Percentiles rank a stretch among this genome's conserved stretches.
These are phyloP conservation scores for Saccopteryx bilineata DNA, from an alignment of 2,113 vertebrate species.

Conservation along the genomic window DNA sequence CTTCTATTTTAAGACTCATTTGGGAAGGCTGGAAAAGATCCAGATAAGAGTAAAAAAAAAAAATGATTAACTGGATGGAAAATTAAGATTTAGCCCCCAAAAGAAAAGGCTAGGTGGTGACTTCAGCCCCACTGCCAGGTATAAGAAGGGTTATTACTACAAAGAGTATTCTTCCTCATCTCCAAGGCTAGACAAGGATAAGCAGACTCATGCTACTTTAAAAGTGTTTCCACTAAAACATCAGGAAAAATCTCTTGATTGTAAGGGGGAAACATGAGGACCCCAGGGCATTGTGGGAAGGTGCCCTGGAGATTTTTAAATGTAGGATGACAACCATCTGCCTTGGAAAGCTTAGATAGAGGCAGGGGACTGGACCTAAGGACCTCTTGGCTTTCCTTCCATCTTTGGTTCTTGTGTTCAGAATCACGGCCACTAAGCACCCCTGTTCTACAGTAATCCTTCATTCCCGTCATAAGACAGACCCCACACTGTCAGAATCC, in stretches of 20 bases:
- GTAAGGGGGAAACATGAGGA: conserved; percentile 30
- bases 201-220: neutral
- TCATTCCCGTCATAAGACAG: conserved; percentile 76
- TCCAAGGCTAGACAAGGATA: neutral
- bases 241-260: conserved; percentile 68
- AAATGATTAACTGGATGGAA: conserved; percentile 65
- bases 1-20: conserved; percentile 77
- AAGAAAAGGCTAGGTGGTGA: conserved; percentile 27
- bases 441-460: conserved; percentile 51
- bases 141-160: neutral
- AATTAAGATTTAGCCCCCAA: conserved; percentile 56
- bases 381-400: conserved; percentile 75
- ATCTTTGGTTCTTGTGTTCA: conserved; percentile 69
- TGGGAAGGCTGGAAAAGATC: conserved; percentile 74
- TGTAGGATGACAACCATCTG: conserved; percentile 78
- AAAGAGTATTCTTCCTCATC: neutral
- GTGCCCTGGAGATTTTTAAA: conserved; percentile 73
- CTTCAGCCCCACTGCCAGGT: conserved; percentile 26
- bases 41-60: conserved; percentile 62
- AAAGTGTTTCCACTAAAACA: conserved; percentile 33
- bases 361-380: conserved; percentile 72
- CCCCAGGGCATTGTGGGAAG: conserved; percentile 55
- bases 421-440: conserved; percentile 30
- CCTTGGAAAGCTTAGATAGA: conserved; percentile 73
- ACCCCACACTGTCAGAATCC: conserved; percentile 75